Evolutionary conservation across 2,888 invertebrate genomes (phyloP).

Genomic region (Congeria kusceri): DNA sequence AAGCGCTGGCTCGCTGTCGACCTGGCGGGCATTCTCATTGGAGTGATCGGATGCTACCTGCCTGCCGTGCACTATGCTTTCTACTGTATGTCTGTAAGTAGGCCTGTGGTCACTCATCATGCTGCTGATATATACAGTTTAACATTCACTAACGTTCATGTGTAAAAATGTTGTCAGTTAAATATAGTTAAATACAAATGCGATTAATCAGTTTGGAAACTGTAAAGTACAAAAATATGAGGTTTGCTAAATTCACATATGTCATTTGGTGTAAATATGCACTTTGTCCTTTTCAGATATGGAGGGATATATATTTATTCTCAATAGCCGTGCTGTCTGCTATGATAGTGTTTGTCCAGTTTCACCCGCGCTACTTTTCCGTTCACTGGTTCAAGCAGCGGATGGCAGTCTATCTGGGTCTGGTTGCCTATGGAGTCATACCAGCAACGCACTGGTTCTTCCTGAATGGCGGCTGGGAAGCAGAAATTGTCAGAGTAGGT

Average conservation of each 20-base stretch:
- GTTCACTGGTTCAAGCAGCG: constrained; percentile 88
- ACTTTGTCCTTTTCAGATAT: constrained; percentile 82
- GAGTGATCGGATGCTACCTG: constrained; percentile 96
- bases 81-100: constrained; percentile 95
- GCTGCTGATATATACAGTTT: no score
- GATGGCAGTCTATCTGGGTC: constrained; percentile 79
- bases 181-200: no score
- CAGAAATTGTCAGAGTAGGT: constrained; percentile 92
- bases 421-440: constrained; percentile 89
- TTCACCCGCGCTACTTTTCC: constrained; percentile 85
- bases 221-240: no score
- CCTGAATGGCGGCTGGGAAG: constrained; percentile 94
- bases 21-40: constrained; percentile 96
- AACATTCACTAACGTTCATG: no score
- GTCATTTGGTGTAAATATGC: no score
- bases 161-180: no score
- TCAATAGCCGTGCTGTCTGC: constrained; percentile 93
- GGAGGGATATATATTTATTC: constrained; percentile 93
- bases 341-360: constrained; percentile 92
- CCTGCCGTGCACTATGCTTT: constrained; percentile 98
- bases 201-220: no score
- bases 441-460: constrained; percentile 96
- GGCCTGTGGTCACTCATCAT: no score
- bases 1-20: constrained; percentile 95
- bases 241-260: no score